Percentiles rank a stretch among this genome's conserved stretches.
Conservation (phyloP, 2,888 invertebrate species). For the Pardosa pseudoannulata region DNA sequence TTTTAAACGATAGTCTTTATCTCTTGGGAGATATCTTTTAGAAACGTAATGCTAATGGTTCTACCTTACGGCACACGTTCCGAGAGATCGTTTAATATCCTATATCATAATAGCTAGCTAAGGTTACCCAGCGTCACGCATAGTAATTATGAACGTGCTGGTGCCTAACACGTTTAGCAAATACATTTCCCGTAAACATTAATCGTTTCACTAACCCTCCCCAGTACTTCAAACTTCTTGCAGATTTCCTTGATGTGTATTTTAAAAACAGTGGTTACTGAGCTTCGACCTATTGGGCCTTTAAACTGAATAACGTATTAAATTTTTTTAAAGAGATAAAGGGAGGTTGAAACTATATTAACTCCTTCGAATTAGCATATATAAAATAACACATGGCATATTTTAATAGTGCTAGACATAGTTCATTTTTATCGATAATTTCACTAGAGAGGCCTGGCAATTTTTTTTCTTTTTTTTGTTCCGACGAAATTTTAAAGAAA, state of each 20-base stretch:
- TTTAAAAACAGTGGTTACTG: conserved; percentile 59
- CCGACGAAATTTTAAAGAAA: conserved; percentile 47
- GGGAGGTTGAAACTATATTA: conserved; percentile 31
- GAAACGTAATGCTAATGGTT: conserved; percentile 67
- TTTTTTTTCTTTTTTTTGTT: not conserved
- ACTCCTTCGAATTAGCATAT: conserved; percentile 59
- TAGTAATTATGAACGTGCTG: conserved; percentile 64
- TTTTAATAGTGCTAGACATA: conserved; percentile 32
- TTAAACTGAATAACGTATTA: conserved; percentile 42
- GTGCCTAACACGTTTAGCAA: conserved; percentile 68
- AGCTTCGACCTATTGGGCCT: conserved; percentile 10
- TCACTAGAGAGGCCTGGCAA: not conserved
- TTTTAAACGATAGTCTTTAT: conserved; percentile 60
- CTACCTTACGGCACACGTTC: conserved; percentile 61
- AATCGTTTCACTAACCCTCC: conserved; percentile 59
- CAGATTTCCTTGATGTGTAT: conserved; percentile 24
- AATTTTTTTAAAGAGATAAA: conserved; percentile 17
- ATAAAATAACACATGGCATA: conserved; percentile 53
- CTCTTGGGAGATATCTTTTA: conserved; percentile 62
- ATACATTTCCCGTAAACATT: conserved; percentile 64
- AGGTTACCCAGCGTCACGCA: conserved; percentile 63
- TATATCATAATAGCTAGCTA: conserved; percentile 67
- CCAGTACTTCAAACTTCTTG: conserved; percentile 43
- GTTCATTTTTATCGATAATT: conserved; percentile 59
- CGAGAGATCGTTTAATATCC: conserved; percentile 64